These are phyloP conservation scores for Xiphophorus couchianus DNA, from an alignment of 2,113 vertebrate genomes.

Conservation along the genomic window DNA sequence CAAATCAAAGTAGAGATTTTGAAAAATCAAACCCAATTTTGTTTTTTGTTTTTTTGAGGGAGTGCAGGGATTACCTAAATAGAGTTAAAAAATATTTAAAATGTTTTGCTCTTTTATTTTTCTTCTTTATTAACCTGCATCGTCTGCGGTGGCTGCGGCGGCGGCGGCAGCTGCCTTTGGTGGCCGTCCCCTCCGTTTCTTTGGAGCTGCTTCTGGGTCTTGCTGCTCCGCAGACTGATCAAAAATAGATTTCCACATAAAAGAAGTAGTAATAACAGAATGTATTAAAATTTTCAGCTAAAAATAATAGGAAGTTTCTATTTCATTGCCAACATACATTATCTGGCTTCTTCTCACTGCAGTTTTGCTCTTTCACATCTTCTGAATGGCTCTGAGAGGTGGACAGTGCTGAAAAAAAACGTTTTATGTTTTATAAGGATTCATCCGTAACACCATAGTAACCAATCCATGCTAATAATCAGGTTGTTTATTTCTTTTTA, in stretches of 20 bases:
- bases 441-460: not conserved
- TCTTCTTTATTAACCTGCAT: slow-evolving; percentile 76
- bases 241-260: not conserved
- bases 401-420: not conserved
- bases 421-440: not conserved
- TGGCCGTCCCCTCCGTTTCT: slow-evolving; percentile 76
- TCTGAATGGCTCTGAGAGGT: slow-evolving; percentile 47
- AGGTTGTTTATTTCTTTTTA: not conserved
- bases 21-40: too few relatives aligned
- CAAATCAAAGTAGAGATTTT: not conserved
- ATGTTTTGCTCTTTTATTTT: not conserved
- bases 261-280: not conserved
- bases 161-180: slow-evolving; percentile 59
- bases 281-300: not conserved
- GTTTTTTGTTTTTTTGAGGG: too few relatives aligned
- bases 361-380: slow-evolving; percentile 50
- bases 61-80: too few relatives aligned
- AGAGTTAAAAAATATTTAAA: too few relatives aligned
- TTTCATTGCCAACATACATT: slow-evolving; percentile 46
- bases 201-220: slow-evolving; percentile 57
- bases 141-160: slow-evolving; percentile 75
- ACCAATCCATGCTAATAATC: not conserved
- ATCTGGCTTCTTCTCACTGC: slow-evolving; percentile 48
- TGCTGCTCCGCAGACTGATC: slow-evolving; percentile 57
- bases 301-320: not conserved